Evolutionary conservation across 2,113 vertebrate species (phyloP), one percentile per base, ranked within the genome.

Genomic region (Ictidomys tridecemlineatus): DNA sequence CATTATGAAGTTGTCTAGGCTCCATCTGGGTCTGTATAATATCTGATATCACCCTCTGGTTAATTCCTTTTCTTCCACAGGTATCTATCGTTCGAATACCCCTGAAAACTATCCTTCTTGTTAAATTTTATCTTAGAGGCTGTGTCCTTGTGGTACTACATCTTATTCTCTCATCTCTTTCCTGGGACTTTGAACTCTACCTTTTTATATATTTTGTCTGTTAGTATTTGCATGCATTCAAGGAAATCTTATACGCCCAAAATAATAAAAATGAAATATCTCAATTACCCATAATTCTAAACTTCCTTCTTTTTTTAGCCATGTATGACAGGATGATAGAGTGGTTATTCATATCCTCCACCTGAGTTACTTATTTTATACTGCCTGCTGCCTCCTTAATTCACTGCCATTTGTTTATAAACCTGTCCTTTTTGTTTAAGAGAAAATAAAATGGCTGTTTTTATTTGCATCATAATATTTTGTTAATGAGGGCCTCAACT

Each of bases 401-500:
- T 30, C 3, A 24, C 58, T 70, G 34, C 26, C 20, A 77, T 22
- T 90, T 83, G 14, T 51, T 94, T n/a, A 12, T 8, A 96, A 84
- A 82, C 32, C 65, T 70, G 22, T 56, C 39, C 58, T 77, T 45
- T 45, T 45, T 45, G 39, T 45, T 9, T 58, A 7, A 22, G 56
- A 58, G 56, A 58, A 53, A 53, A 53, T n/a, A 53, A 53, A 16
- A 16, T 53, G 51, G 32, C 51, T 96, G 34, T 92, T 69, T 98
- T 91, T 97, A 90, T 83, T 83, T 77, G 83, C 61, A 89, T 97
- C 1, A 2, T 70, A 96, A 83, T 96, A 73, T 96, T 96, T 98
- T 91, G 42, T 79, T 83, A 95, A 80, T 88, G 37, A 94, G 79
- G 69, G 56, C 22, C 74, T 97, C 45, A 61, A 22, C 96, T 97